Evolutionary conservation across 2,888 invertebrate genomes (phyloP).

Genomic region (Ormyrus pomaceus): DNA sequence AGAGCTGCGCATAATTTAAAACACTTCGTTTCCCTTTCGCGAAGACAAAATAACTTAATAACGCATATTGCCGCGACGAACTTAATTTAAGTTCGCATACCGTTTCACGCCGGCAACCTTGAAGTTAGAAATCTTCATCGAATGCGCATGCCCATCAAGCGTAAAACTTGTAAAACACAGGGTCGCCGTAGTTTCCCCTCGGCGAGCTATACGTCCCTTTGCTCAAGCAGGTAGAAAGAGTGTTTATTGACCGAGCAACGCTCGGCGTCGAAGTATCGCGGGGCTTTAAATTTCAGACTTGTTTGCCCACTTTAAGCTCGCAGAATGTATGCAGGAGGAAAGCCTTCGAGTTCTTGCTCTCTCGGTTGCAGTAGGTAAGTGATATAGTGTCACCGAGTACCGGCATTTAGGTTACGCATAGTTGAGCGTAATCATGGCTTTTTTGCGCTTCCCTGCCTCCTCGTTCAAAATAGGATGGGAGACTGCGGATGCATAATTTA

Average conservation of each 20-base stretch:
- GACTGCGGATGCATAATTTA: too few species aligned
- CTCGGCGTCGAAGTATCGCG: conserved; percentile 31
- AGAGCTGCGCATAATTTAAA: too few species aligned
- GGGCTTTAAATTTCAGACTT: conserved; percentile 59
- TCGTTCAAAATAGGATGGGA: too few species aligned
- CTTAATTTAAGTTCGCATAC: too few species aligned
- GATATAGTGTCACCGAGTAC: not conserved
- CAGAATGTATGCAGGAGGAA: not conserved
- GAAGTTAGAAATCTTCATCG: not conserved
- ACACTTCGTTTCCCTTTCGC: too few species aligned
- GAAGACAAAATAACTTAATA: too few species aligned
- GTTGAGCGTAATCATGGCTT: conserved; percentile 4
- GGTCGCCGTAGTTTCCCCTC: not conserved
- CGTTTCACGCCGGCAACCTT: too few species aligned
- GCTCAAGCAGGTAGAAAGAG: conserved; percentile 36
- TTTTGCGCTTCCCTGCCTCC: not conserved
- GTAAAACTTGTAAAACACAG: not conserved
- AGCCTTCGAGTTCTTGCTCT: not conserved
- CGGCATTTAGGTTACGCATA: not conserved
- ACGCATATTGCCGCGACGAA: too few species aligned
- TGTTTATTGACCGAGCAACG: conserved; percentile 53
- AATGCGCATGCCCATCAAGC: not conserved
- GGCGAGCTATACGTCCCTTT: conserved; percentile 2
- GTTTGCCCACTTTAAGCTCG: conserved; percentile 56
- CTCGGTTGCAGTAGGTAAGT: conserved; percentile 7